Conservation (phyloP, 2,113 vertebrate genomes). For the Xiphophorus hellerii region DNA sequence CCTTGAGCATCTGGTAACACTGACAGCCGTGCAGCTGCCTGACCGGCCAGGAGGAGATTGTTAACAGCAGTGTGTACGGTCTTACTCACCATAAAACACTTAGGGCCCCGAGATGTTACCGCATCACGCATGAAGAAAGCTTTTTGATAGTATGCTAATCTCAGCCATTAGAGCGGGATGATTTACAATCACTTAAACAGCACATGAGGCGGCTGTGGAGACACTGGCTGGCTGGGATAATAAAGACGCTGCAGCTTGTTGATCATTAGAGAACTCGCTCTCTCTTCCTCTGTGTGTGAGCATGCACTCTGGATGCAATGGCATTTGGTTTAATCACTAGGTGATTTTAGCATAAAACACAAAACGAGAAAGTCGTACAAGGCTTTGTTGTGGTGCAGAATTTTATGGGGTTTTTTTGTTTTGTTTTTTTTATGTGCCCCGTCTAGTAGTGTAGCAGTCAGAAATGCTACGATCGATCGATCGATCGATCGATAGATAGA, state of each 20-base stretch:
- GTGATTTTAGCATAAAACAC: conserved; percentile 62
- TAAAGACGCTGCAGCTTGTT: conserved; percentile 71
- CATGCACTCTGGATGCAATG: conserved; percentile 56
- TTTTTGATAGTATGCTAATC: conserved; percentile 84
- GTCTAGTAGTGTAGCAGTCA: no score
- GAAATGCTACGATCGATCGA: no score
- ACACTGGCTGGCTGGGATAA: conserved; percentile 64
- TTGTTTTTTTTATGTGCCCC: conserved; percentile 9
- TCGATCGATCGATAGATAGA: no score
- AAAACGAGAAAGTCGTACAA: conserved; percentile 37
- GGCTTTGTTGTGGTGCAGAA: conserved; percentile 25
- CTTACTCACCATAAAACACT: conserved; percentile 79
- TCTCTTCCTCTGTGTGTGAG: conserved; percentile 20
- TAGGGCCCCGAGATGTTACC: conserved; percentile 69
- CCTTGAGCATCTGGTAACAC: conserved; percentile 72
- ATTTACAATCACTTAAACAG: conserved; percentile 79
- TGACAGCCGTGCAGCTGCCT: conserved; percentile 68
- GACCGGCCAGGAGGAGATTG: conserved; percentile 60
- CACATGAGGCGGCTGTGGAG: conserved; percentile 52
- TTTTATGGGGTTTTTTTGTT: not conserved
- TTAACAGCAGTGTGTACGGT: conserved; percentile 56
- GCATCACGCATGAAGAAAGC: conserved; percentile 79
- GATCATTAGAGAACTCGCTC: conserved; percentile 70
- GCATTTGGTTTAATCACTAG: conserved; percentile 74
- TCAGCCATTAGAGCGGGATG: conserved; percentile 71